phyloP scores from a whole-genome alignment of 2,113 vertebrate species.

The Polyodon spathula region DNA sequence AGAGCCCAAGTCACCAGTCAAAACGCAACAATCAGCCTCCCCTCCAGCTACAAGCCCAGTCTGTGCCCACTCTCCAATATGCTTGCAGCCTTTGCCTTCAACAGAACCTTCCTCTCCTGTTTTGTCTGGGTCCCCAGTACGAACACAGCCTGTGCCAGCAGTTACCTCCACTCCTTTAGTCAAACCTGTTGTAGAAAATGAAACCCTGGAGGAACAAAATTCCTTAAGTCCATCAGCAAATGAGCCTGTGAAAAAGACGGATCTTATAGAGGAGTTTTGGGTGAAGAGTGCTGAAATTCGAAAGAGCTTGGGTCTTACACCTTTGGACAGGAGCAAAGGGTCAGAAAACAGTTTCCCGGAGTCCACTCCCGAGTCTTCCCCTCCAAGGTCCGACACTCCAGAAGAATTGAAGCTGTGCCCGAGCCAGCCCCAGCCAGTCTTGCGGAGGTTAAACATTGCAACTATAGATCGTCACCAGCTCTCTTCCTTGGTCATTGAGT shows the following conservation, averaged over 20 bases:
- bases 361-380: conserved; percentile 27
- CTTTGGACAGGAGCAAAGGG: conserved; percentile 64
- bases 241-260: conserved; percentile 61
- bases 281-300: conserved; percentile 89
- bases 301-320: conserved; percentile 79
- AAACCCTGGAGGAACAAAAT: conserved; percentile 32
- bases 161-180: conserved; percentile 72
- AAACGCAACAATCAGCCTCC: conserved; percentile 44
- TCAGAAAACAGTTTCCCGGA: conserved; percentile 48
- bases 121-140: conserved; percentile 68
- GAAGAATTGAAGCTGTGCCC: conserved; percentile 46
- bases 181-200: conserved; percentile 42
- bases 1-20: conserved; percentile 53
- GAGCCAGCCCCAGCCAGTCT: conserved; percentile 48
- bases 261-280: conserved; percentile 95
- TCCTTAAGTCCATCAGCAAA: conserved; percentile 51
- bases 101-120: conserved; percentile 63
- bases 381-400: conserved; percentile 44
- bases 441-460: conserved; percentile 64
- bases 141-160: conserved; percentile 72
- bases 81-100: conserved; percentile 75
- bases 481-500: conserved; percentile 7
- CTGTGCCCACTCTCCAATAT: conserved; percentile 65
- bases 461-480: conserved; percentile 59
- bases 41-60: conserved; percentile 38